These are phyloP conservation scores for Pyralis farinalis DNA, from an alignment of 2,888 invertebrate species.

Conservation along the genomic window DNA sequence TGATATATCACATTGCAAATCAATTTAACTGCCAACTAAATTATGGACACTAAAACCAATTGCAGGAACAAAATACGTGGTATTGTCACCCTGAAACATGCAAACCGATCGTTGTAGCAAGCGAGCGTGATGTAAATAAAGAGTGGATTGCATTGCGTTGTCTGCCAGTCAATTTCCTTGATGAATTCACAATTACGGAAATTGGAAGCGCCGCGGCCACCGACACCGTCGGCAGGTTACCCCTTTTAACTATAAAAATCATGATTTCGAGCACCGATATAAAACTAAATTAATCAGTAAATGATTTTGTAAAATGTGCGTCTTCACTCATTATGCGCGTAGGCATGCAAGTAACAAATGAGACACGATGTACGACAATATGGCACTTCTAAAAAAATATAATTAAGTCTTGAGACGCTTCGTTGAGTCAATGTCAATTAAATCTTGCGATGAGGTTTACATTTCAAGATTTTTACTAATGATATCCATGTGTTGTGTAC, in stretches of 20 bases:
- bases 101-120: constrained; percentile 38
- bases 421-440: constrained; percentile 54
- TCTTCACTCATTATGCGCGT: constrained; percentile 31
- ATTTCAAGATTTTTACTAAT: constrained; percentile 54
- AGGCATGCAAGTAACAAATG: constrained; percentile 22
- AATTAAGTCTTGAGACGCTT: constrained; percentile 49
- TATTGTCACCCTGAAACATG: constrained; percentile 35
- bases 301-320: constrained; percentile 22
- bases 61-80: constrained; percentile 25
- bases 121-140: constrained; percentile 48
- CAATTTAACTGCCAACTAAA: constrained; percentile 27
- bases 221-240: constrained; percentile 19
- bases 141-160: constrained; percentile 54
- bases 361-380: constrained; percentile 22
- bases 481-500: constrained; percentile 49
- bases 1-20: constrained; percentile 12
- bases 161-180: constrained; percentile 73
- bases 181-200: constrained; percentile 76
- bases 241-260: constrained; percentile 24
- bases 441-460: constrained; percentile 50
- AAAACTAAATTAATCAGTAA: constrained; percentile 1
- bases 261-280: constrained; percentile 11
- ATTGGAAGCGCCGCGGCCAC: constrained; percentile 44
- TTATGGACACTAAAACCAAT: constrained; percentile 32
- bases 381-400: constrained; percentile 38